A percentile compares a stretch with the other conserved stretches of the same genome.
These are phyloP conservation scores for Uria aalge DNA, from an alignment of 2,113 vertebrate species.

Conservation along the genomic window DNA sequence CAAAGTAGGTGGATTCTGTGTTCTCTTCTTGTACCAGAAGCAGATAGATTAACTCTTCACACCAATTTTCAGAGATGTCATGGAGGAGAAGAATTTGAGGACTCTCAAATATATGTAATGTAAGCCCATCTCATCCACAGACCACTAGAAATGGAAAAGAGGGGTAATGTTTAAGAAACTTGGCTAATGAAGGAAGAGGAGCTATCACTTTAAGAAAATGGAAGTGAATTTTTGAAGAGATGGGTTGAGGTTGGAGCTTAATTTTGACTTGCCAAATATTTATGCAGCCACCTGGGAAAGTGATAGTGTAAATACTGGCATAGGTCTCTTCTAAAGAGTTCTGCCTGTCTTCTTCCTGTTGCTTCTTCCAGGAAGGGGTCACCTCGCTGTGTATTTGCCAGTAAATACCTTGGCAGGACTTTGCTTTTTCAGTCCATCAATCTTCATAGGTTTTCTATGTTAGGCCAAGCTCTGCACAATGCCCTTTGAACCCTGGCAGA, in stretches of 20 bases:
- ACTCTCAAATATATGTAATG: neutral
- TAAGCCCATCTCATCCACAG: neutral
- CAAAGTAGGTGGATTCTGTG: neutral
- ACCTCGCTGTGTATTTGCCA: neutral
- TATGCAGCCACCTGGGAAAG: neutral
- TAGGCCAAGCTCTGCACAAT: neutral
- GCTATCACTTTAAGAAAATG: neutral
- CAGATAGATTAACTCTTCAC: neutral
- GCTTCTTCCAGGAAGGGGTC: neutral
- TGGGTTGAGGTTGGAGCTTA: neutral
- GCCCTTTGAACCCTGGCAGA: neutral
- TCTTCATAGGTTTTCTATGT: neutral
- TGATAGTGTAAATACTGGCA: neutral
- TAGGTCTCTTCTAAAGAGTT: neutral
- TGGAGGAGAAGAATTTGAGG: neutral
- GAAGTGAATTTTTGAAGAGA: neutral
- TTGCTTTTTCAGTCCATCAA: neutral
- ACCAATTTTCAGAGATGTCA: neutral
- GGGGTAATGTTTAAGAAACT: neutral
- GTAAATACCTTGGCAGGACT: neutral
- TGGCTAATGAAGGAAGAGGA: neutral
- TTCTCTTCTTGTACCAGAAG: neutral
- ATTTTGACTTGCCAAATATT: neutral
- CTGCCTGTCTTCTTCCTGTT: neutral
- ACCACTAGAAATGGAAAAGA: neutral